Percentiles rank a stretch among this genome's conserved stretches.
Conservation (phyloP, 2,113 vertebrate species). For the Haliaeetus leucogaster region DNA sequence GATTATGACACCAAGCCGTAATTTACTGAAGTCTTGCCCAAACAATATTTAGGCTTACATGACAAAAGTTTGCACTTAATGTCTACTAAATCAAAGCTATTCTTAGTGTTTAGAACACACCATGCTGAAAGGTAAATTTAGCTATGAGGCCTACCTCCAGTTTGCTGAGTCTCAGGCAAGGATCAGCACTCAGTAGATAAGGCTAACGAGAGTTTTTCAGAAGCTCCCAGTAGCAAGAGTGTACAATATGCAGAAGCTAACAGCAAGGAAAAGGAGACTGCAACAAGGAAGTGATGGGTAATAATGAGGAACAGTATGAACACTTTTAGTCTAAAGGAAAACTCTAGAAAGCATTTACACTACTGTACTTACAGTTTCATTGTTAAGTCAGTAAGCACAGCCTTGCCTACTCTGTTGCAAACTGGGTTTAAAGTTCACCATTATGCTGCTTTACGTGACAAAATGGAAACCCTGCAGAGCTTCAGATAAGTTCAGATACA, state of each 20-base stretch:
- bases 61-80: not conserved
- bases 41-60: not conserved
- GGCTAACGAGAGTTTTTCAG: not conserved
- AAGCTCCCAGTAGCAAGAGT: not conserved
- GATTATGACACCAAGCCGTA: not conserved
- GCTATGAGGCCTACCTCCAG: not conserved
- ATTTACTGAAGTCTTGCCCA: not conserved
- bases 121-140: not conserved
- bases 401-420: not conserved
- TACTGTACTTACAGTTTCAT: not conserved
- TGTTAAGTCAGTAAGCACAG: not conserved
- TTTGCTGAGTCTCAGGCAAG: not conserved
- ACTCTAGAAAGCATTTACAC: not conserved
- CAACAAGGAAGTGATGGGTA: not conserved
- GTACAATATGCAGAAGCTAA: not conserved
- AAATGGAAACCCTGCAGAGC: not conserved
- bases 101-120: not conserved
- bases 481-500: not conserved
- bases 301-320: not conserved
- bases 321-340: not conserved
- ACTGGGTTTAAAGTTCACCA: not conserved
- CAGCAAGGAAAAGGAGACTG: not conserved
- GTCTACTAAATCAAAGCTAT: not conserved
- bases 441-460: not conserved
- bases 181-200: not conserved